A percentile compares a stretch with the other conserved stretches of the same genome.
Evolutionary conservation across 2,888 invertebrate genomes (phyloP).

Genomic region (Mycalesis mineus): DNA sequence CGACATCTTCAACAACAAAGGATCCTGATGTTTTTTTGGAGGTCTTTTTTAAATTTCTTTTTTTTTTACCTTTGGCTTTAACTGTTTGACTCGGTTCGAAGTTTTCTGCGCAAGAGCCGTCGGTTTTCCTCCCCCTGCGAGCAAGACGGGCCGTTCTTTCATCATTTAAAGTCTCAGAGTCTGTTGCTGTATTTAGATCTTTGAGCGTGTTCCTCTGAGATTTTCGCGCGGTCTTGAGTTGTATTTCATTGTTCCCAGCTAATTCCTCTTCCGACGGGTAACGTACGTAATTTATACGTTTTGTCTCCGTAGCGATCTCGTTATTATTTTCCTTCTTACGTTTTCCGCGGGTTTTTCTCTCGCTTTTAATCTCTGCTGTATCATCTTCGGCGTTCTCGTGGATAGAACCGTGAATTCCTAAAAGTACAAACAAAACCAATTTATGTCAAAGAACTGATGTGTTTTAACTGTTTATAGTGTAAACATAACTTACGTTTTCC

Average conservation of each 20-base stretch:
- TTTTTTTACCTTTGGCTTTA: conserved; percentile 20
- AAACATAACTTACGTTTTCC: conserved; percentile 58
- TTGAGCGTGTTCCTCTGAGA: conserved; percentile 46
- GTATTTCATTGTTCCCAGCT: conserved; percentile 21
- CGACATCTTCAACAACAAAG: conserved; percentile 34
- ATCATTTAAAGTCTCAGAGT: conserved; percentile 22
- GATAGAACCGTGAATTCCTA: conserved; percentile 54
- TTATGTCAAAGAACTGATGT: not conserved
- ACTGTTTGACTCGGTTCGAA: conserved; percentile 24
- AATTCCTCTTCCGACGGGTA: conserved; percentile 53
- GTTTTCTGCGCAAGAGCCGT: conserved; percentile 30
- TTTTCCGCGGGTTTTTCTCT: conserved; percentile 51
- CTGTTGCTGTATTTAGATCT: conserved; percentile 31
- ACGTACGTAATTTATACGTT: conserved; percentile 55
- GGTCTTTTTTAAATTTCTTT: conserved; percentile 28
- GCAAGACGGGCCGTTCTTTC: conserved; percentile 37
- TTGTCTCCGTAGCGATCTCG: conserved; percentile 39
- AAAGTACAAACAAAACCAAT: conserved; percentile 28
- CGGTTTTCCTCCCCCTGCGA: conserved; percentile 42
- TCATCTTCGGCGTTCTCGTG: conserved; percentile 37
- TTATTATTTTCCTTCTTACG: conserved; percentile 43
- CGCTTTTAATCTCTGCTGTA: conserved; percentile 29
- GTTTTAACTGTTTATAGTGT: not conserved
- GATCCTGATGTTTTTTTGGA: conserved; percentile 38
- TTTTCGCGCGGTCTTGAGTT: conserved; percentile 31